Conservation (phyloP, 1,140 invertebrate species). For the Polyergus mexicanus region DNA sequence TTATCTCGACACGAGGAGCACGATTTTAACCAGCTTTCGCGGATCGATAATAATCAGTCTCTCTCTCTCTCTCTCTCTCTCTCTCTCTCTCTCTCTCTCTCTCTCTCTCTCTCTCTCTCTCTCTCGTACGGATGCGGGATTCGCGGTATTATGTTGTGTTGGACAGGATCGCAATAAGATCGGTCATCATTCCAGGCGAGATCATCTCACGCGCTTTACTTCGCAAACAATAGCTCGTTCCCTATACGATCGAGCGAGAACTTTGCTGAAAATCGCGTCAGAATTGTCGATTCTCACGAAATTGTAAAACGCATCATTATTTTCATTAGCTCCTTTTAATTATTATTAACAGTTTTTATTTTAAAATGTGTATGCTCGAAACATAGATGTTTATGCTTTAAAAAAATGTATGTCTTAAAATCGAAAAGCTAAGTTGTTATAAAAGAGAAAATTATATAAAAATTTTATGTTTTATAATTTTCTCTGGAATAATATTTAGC, state of each 20-base stretch:
- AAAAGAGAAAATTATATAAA: background rate
- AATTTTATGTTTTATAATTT: background rate
- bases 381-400: background rate
- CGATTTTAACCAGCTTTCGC: slow-evolving; percentile 73
- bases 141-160: slow-evolving; percentile 62
- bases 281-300: slow-evolving; percentile 22
- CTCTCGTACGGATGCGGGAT: slow-evolving; percentile 51
- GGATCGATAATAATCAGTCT: slow-evolving; percentile 68
- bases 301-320: slow-evolving; percentile 8
- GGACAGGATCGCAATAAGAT: slow-evolving; percentile 71
- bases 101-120: too few species aligned
- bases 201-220: slow-evolving; percentile 52
- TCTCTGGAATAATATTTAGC: background rate
- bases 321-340: slow-evolving; percentile 33
- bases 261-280: slow-evolving; percentile 18
- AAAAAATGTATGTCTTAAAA: background rate
- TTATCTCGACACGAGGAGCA: slow-evolving; percentile 66
- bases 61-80: too few species aligned
- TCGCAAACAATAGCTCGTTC: slow-evolving; percentile 66
- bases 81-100: too few species aligned
- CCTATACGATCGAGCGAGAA: background rate
- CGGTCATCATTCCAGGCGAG: slow-evolving; percentile 62
- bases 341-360: background rate
- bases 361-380: background rate
- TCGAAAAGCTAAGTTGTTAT: background rate